A percentile compares a stretch with the other conserved stretches of the same genome.
Conservation (phyloP, 2,797 vertebrate genomes). For the Mionectes olivaceus region DNA sequence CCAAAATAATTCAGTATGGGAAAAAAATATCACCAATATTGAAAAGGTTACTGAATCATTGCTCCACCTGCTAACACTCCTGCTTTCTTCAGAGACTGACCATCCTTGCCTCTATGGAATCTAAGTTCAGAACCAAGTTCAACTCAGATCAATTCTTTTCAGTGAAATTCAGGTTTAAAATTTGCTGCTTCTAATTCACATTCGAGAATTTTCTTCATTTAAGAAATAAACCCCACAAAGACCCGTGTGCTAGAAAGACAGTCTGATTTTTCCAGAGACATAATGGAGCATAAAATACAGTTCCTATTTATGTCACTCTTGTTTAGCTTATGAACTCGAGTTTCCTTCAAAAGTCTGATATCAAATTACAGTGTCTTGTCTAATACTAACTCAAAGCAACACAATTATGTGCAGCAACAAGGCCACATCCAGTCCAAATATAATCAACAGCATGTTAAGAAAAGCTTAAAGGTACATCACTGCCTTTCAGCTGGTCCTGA, state of each 20-base stretch:
- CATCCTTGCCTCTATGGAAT: too few species aligned
- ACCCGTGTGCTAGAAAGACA: neutral
- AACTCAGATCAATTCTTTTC: neutral
- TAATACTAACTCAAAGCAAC: neutral
- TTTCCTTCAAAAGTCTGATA: neutral
- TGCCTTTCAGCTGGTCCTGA: neutral
- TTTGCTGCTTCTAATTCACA: neutral
- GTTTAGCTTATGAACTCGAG: neutral
- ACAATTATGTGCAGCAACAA: neutral
- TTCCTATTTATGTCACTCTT: neutral
- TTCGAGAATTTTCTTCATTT: neutral
- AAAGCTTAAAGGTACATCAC: neutral
- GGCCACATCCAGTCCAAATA: neutral
- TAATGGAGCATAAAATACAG: neutral
- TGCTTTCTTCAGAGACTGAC: neutral
- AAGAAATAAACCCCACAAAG: neutral
- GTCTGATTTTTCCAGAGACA: neutral
- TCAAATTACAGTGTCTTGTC: neutral
- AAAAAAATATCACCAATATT: neutral
- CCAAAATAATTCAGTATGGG: neutral
- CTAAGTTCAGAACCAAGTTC: neutral
- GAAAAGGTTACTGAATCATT: neutral
- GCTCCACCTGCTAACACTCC: neutral
- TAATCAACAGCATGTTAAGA: neutral
- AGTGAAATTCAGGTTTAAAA: neutral